Base-by-base conservation (phyloP, 1,140 invertebrate genomes). In the Diorhabda carinulata region DNA sequence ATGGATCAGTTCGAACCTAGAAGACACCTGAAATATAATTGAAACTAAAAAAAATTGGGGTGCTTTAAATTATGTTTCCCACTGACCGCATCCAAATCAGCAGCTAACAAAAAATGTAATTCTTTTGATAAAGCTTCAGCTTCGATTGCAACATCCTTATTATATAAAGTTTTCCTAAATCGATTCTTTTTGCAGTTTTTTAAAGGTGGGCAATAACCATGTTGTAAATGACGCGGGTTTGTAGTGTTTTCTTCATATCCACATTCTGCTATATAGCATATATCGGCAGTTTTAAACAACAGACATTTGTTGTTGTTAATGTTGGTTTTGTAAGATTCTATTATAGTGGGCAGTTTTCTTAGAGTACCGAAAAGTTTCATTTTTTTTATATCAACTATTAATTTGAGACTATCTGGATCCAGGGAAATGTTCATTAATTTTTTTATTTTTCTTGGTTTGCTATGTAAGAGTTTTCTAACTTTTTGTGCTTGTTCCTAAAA, bases 61-160 rank as follows among this genome's bases (percentile, higher is more conserved):
- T 66, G 25, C 44, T 25, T 9, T 42, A 47, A 62, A 9, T 63
- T 44, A 25, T 40, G 7, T 43, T 47, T 9, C 9, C 52, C 43
- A 72, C 72, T 72, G 70, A 79, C 79, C 10, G 80, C 79, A 64
- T 79, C 76, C 42, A 75, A 67, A 70, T 81, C 80, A 43, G 72
- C 77, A 43, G 74, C 71, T 25, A 81, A 64, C 43, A 81, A 70
- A 66, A 72, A 76, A 66, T 75, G 73, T 57, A 81, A 63, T 70
- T 80, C 80, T 63, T 77, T 78, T 66, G 78, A 73, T 25, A 80
- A 59, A 56, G 73, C 60, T 41, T 72, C 72, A 0, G 70, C 72
- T 58, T 78, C 74, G 3, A 78, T 70, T 42, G 73, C 60, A 42
- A 74, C 57, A 61, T 79, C 73, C 10, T 73, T 72, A 61, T 80